These are phyloP conservation scores for Pristis pectinata DNA, from an alignment of 2,797 vertebrate genomes.

Conservation along the genomic window DNA sequence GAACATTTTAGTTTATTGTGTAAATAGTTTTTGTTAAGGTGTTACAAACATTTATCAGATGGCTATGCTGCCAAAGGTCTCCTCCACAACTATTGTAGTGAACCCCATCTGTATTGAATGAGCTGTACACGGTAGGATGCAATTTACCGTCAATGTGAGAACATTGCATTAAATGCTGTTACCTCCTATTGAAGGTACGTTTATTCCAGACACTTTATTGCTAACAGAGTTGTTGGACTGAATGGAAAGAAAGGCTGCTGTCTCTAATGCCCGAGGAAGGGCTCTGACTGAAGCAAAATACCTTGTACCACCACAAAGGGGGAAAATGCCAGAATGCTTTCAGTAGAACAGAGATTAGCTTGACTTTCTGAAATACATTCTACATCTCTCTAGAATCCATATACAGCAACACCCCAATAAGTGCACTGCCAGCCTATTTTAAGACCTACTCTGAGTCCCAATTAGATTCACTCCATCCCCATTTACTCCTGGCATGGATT, in stretches of 20 bases:
- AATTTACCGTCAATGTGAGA: not conserved
- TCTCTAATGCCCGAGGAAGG: not conserved
- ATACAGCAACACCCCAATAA: not conserved
- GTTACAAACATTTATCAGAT: too few relatives aligned
- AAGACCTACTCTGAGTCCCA: not conserved
- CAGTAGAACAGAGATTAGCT: too few relatives aligned
- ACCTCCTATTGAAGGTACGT: not conserved
- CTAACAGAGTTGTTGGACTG: not conserved
- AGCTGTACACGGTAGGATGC: not conserved
- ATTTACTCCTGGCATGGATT: not conserved
- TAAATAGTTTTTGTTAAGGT: not conserved
- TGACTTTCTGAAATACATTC: not conserved
- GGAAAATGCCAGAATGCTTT: not conserved
- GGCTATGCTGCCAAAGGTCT: not conserved
- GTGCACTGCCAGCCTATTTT: not conserved
- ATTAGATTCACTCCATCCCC: not conserved
- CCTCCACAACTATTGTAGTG: not conserved
- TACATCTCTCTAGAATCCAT: not conserved
- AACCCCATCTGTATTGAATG: too few relatives aligned
- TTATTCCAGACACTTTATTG: not conserved
- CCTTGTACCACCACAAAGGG: not conserved
- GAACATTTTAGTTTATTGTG: not conserved
- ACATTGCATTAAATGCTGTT: not conserved
- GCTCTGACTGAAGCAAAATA: not conserved
- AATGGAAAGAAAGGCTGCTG: not conserved